phyloP scores from a whole-genome alignment of 2,888 invertebrate species.

The Tetranychus truncatus region DNA sequence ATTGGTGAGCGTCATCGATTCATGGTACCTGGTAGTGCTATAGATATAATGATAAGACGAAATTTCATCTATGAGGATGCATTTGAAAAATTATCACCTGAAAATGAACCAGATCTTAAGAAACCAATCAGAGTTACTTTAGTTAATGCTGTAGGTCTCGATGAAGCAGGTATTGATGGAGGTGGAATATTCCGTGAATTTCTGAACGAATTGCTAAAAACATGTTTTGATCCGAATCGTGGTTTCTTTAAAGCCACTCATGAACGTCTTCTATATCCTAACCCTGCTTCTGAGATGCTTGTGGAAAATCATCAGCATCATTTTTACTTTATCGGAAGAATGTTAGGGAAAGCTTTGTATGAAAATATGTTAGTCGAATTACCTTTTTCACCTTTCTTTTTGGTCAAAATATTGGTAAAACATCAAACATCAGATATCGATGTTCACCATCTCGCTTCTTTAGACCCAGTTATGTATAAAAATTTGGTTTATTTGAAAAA shows the following conservation, averaged over 20 bases:
- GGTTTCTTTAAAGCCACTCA: slow-evolving; percentile 75
- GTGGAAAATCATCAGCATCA: slow-evolving; percentile 69
- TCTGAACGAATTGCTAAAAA: slow-evolving; percentile 73
- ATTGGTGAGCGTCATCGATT: slow-evolving; percentile 57
- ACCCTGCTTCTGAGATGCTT: slow-evolving; percentile 72
- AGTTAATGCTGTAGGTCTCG: slow-evolving; percentile 69
- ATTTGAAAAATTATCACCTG: slow-evolving; percentile 71
- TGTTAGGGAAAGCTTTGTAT: slow-evolving; percentile 86
- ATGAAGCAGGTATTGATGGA: slow-evolving; percentile 92
- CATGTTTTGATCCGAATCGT: slow-evolving; percentile 86
- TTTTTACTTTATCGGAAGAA: slow-evolving; percentile 80
- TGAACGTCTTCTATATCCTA: slow-evolving; percentile 85
- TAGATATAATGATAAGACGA: slow-evolving; percentile 57
- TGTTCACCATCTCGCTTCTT: slow-evolving; percentile 74
- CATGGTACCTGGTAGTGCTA: slow-evolving; percentile 49
- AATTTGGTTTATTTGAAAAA: slow-evolving; percentile 71
- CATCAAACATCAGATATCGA: slow-evolving; percentile 49
- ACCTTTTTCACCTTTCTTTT: slow-evolving; percentile 85
- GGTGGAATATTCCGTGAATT: slow-evolving; percentile 93
- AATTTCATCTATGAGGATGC: slow-evolving; percentile 96
- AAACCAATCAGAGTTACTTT: slow-evolving; percentile 50
- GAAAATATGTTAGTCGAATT: slow-evolving; percentile 84
- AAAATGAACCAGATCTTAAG: slow-evolving; percentile 47
- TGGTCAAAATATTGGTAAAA: slow-evolving; percentile 65
- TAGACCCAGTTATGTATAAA: slow-evolving; percentile 73